These are phyloP conservation scores for Phylloscopus whistleri DNA, from an alignment of 2,113 vertebrate species.

Conservation along the genomic window DNA sequence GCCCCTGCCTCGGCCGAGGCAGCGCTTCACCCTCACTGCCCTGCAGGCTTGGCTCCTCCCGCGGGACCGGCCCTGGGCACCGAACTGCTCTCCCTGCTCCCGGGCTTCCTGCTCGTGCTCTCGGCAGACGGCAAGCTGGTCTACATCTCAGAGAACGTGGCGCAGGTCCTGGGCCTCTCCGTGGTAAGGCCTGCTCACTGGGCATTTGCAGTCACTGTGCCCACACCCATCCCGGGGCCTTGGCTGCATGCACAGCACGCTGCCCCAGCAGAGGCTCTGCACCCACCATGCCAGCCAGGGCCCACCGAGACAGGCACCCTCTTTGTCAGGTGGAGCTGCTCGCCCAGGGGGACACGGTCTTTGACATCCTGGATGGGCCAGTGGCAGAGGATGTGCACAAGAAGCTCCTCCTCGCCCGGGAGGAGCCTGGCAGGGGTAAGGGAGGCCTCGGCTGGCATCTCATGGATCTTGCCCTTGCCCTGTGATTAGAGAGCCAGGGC, in stretches of 20 bases:
- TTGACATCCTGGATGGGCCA: slow-evolving; percentile 29
- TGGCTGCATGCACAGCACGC: accelerated
- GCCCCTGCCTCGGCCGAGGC: background rate
- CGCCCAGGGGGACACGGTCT: slow-evolving; percentile 42
- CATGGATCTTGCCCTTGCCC: no score
- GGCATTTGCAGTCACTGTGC: background rate
- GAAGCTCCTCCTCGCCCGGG: slow-evolving; percentile 26
- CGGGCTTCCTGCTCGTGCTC: slow-evolving; percentile 80
- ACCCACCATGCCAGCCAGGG: accelerated
- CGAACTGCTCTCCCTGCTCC: slow-evolving; percentile 76
- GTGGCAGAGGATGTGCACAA: background rate
- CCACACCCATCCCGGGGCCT: background rate
- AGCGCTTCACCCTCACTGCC: background rate
- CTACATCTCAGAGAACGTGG: slow-evolving; percentile 82
- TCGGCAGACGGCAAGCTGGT: slow-evolving; percentile 72
- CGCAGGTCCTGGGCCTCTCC: slow-evolving; percentile 78
- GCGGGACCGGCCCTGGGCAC: background rate
- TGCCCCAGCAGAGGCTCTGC: background rate
- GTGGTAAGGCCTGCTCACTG: slow-evolving; percentile 68
- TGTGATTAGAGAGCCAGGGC: background rate
- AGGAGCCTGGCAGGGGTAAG: slow-evolving; percentile 54
- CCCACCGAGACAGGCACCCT: background rate
- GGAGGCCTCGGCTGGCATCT: accelerated
- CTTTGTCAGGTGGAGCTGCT: slow-evolving; percentile 62
- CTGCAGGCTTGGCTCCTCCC: background rate